A percentile compares a stretch with the other conserved stretches of the same genome.
Conservation (phyloP, 2,888 invertebrate genomes). For the Hydrotaea diabolus region DNA sequence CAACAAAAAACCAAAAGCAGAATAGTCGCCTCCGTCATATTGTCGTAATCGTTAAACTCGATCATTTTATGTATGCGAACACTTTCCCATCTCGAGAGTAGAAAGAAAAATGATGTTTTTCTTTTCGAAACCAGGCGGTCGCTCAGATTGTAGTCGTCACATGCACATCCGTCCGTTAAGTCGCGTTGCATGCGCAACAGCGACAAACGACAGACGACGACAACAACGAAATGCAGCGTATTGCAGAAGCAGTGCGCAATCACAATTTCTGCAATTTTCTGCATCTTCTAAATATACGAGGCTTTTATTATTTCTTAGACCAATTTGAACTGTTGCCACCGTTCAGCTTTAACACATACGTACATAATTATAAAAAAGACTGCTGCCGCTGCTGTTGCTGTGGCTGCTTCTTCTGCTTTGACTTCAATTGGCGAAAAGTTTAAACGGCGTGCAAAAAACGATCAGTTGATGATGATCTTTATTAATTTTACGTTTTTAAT, state of each 20-base stretch:
- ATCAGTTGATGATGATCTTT: conserved; percentile 42
- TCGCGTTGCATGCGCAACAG: conserved; percentile 45
- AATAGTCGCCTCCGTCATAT: conserved; percentile 63
- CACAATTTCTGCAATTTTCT: conserved; percentile 55
- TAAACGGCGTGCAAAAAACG: background rate
- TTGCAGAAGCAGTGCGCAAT: conserved; percentile 64
- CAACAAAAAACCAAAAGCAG: conserved; percentile 39
- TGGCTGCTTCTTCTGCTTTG: background rate
- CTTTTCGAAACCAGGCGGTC: conserved; percentile 53
- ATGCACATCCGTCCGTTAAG: conserved; percentile 40
- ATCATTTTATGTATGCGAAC: conserved; percentile 67
- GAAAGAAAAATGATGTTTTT: conserved; percentile 49
- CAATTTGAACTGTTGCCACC: conserved; percentile 55
- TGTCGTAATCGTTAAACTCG: conserved; percentile 66
- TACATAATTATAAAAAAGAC: conserved; percentile 32
- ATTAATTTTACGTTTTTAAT: conserved; percentile 46
- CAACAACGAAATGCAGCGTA: conserved; percentile 32
- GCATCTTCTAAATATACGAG: conserved; percentile 48
- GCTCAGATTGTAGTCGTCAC: conserved; percentile 3
- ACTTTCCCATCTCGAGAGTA: conserved; percentile 62
- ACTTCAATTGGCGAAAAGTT: background rate
- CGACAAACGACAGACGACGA: conserved; percentile 20
- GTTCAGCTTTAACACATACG: conserved; percentile 30
- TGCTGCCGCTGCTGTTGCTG: background rate
- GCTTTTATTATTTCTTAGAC: conserved; percentile 63